Base-by-base conservation (phyloP, 2,888 invertebrate species). In the Lottia gigantea region DNA sequence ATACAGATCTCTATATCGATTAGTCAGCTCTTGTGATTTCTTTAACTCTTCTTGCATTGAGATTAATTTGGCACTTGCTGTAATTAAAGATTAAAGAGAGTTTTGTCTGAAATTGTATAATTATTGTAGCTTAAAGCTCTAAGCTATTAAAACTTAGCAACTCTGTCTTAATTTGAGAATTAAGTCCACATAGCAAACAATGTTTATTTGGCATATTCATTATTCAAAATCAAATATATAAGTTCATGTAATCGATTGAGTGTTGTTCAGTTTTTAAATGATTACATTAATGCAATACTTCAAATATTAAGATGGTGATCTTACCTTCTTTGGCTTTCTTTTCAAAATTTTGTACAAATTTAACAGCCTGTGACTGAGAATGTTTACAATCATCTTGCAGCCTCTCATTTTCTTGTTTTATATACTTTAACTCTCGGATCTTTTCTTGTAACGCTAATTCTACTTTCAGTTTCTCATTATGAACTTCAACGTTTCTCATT, bases 251-350 rank as follows among this genome's bases (percentile, higher is more conserved):
- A 31, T 31, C n/a, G n/a, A n/a, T n/a, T n/a, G n/a, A n/a, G n/a
- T n/a, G n/a, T n/a, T n/a, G n/a, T n/a, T n/a, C n/a, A n/a, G n/a
- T n/a, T n/a, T n/a, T n/a, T 25, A 40, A 31, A 46, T 11, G 1
- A 4, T 23, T 62, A 26, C 62, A 62, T 14, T 25, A 19, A 25
- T 49, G 23, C n/a, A 47, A 1, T 61, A 55, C 61, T 66, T 12
- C 23, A 55, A 47, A 26, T 25, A 26, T 19, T 16, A 16, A n/a
- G 62, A 31, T 31, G 31, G 25, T 47, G 26, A 63, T 74, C 74
- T 71, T 74, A 84, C 85, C 83, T 78, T 83, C 82, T 73, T 78
- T 82, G 0, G 83, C 81, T 71, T 80, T 81, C 67, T 78, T 78
- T 75, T 85, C 84, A 75, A 84, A 84, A 75, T 81, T 75, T 61